Percentiles rank a stretch among this genome's conserved stretches.
Conservation (phyloP, 2,113 vertebrate genomes). For the Pelodiscus sinensis region DNA sequence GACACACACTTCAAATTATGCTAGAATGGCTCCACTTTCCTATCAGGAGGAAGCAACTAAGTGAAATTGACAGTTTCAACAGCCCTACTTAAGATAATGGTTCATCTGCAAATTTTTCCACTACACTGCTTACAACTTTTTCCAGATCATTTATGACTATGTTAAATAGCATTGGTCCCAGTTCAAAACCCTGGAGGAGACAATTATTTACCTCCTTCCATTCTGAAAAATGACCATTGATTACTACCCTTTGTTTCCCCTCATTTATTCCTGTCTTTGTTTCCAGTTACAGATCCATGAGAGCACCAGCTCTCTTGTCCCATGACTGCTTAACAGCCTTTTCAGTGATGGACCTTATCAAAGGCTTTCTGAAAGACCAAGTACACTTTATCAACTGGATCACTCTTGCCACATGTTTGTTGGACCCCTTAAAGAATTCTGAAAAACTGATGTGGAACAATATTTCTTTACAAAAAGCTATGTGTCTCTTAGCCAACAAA, state of each 20-base stretch:
- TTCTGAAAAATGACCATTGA: background rate
- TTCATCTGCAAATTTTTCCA: no score
- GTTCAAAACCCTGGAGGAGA: background rate
- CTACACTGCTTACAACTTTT: background rate
- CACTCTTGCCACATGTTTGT: background rate
- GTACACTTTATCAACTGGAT: background rate
- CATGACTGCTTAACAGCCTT: no score
- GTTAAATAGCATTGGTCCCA: background rate
- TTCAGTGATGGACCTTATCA: no score
- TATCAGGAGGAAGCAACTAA: background rate
- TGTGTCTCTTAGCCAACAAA: background rate
- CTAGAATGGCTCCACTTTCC: background rate
- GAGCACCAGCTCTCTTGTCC: background rate
- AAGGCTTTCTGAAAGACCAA: background rate
- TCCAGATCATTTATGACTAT: background rate
- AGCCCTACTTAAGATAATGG: background rate
- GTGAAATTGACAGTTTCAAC: background rate
- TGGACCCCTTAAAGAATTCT: background rate
- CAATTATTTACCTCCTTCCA: background rate
- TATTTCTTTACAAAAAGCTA: background rate
- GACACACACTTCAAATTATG: background rate
- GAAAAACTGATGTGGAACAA: background rate
- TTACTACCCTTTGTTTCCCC: background rate
- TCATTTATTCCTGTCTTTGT: background rate
- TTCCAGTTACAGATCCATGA: background rate